A percentile compares a stretch with the other conserved stretches of the same genome.
These are phyloP conservation scores for Porites lobata DNA, from an alignment of 92 coral and sea anemone species.

Conservation along the genomic window DNA sequence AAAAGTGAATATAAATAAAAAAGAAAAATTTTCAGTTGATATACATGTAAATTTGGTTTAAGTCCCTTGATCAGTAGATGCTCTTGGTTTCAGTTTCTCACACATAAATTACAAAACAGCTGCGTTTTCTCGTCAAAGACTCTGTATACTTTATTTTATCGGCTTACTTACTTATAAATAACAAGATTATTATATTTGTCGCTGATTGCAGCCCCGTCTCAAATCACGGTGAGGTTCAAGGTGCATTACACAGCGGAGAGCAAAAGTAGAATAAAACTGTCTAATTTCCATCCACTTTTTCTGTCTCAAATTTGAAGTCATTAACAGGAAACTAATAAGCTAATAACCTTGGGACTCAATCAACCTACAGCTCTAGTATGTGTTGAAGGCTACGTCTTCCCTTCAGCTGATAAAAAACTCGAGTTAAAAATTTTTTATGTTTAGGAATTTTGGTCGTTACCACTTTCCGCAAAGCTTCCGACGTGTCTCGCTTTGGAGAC, in stretches of 20 bases:
- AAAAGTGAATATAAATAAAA: no score
- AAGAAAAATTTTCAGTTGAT: background rate
- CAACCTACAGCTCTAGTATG: no score
- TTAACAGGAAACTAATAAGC: no score
- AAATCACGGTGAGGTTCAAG: background rate
- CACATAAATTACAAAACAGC: conserved; percentile 6
- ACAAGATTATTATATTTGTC: background rate
- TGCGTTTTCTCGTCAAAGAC: background rate
- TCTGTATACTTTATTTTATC: conserved; percentile 8
- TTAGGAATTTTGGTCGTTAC: conserved; percentile 18
- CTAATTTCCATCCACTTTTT: no score
- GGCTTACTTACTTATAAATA: background rate
- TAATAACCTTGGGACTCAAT: no score
- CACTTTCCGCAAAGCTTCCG: conserved; percentile 22
- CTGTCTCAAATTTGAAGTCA: no score
- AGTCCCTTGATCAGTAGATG: background rate
- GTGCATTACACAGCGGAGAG: no score
- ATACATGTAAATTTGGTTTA: background rate
- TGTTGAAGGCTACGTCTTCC: no score
- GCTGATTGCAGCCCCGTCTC: background rate
- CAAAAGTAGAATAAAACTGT: no score
- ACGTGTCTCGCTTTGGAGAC: background rate
- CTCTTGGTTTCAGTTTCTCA: background rate
- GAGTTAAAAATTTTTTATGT: background rate
- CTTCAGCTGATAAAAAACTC: background rate